phyloP scores from a whole-genome alignment of 2,888 invertebrate species.

The Xylota sylvarum region DNA sequence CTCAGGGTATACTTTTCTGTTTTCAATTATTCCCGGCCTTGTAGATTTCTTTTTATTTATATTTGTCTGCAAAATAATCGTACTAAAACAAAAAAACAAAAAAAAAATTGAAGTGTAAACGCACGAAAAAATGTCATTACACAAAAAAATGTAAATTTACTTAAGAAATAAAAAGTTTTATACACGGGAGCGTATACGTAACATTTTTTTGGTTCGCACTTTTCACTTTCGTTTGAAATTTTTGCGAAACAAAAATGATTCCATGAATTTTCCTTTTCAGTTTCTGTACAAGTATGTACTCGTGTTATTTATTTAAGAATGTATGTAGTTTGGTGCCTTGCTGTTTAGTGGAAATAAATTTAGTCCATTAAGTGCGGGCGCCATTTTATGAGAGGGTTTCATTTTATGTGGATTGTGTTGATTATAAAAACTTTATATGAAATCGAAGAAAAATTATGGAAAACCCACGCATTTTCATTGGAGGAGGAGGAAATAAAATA shows the following conservation, averaged over 20 bases:
- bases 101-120: no score
- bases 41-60: constrained; percentile 26
- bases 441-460: background rate
- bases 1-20: constrained; percentile 28
- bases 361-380: constrained; percentile 1
- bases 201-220: constrained; percentile 26
- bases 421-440: background rate
- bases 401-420: constrained; percentile 5
- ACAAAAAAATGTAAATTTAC: constrained; percentile 46
- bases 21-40: constrained; percentile 65
- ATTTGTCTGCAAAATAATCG: constrained; percentile 8
- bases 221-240: constrained; percentile 1
- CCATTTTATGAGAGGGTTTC: constrained; percentile 5
- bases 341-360: constrained; percentile 31
- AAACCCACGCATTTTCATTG: background rate
- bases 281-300: background rate
- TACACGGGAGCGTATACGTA: constrained; percentile 52
- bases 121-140: constrained; percentile 39
- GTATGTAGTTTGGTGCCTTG: constrained; percentile 35
- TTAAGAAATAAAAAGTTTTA: constrained; percentile 39
- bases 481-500: no score
- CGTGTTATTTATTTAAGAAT: constrained; percentile 22
- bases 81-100: constrained; percentile 6
- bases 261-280: background rate
- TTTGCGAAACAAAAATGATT: background rate